Evolutionary conservation across 2,113 vertebrate species (phyloP).

Genomic region (Mellivora capensis): DNA sequence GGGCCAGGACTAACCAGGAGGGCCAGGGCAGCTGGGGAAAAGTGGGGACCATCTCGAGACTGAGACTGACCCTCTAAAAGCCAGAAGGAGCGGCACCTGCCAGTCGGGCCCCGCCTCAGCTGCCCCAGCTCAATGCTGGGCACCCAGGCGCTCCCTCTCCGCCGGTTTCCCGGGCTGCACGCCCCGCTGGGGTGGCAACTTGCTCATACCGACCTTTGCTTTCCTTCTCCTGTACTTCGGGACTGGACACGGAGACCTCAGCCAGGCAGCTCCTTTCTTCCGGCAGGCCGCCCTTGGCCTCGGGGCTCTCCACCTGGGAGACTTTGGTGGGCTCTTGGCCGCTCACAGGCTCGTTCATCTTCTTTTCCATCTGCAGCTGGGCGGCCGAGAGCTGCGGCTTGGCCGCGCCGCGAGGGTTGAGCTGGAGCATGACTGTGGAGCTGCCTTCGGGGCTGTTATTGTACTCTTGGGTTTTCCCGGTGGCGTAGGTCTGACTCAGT

Average conservation of each 20-base stretch:
- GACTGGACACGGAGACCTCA: slow-evolving; percentile 93
- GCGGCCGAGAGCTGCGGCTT: slow-evolving; percentile 92
- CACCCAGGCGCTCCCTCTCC: slow-evolving; percentile 91
- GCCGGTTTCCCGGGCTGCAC: slow-evolving; percentile 86
- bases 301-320: slow-evolving; percentile 89
- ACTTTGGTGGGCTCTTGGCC: slow-evolving; percentile 89
- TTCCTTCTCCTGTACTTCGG: slow-evolving; percentile 94
- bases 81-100: slow-evolving; percentile 79
- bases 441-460: slow-evolving; percentile 91
- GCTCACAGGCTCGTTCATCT: slow-evolving; percentile 87
- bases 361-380: slow-evolving; percentile 93
- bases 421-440: slow-evolving; percentile 94
- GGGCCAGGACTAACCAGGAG: slow-evolving; percentile 45
- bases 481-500: slow-evolving; percentile 98
- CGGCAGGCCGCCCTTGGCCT: slow-evolving; percentile 88
- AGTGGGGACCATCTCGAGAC: neutral
- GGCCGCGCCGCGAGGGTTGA: slow-evolving; percentile 92
- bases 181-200: slow-evolving; percentile 89
- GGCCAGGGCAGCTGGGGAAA: slow-evolving; percentile 12
- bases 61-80: slow-evolving; percentile 65
- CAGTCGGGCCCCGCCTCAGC: slow-evolving; percentile 84
- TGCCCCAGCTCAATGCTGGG: slow-evolving; percentile 91
- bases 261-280: slow-evolving; percentile 91
- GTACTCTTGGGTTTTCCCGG: slow-evolving; percentile 96
- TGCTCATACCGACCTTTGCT: slow-evolving; percentile 97